phyloP scores from a whole-genome alignment of 2,797 vertebrate species.

The Galaxias olidus region DNA sequence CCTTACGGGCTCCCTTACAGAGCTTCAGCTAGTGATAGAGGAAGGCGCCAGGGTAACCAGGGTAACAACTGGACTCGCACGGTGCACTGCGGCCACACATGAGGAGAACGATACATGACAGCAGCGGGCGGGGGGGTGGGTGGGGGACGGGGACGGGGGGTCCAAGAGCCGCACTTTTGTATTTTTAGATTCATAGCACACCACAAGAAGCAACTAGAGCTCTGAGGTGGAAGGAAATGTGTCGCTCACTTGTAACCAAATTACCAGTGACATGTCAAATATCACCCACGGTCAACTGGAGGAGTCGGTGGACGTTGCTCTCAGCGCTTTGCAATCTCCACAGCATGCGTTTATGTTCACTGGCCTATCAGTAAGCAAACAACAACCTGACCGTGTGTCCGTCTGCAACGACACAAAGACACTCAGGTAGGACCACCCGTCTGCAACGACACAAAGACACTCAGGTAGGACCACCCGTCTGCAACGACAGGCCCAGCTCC shows the following conservation, averaged over 20 bases:
- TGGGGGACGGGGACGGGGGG: background rate
- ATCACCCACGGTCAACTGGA: constrained; percentile 8
- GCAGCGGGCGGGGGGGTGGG: constrained; percentile 4
- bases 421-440: too few relatives aligned
- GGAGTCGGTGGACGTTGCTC: constrained; percentile 5
- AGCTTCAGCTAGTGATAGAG: background rate
- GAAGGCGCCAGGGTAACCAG: background rate
- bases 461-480: too few relatives aligned
- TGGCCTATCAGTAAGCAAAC: too few relatives aligned
- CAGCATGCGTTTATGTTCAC: too few relatives aligned
- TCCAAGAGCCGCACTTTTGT: too few relatives aligned
- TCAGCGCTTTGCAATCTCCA: constrained; percentile 4
- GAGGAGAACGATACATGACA: background rate
- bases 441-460: too few relatives aligned
- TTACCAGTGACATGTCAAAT: constrained; percentile 22
- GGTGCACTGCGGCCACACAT: background rate
- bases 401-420: too few relatives aligned
- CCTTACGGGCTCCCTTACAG: too few relatives aligned
- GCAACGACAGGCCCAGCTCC: too few relatives aligned
- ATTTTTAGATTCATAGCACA: too few relatives aligned
- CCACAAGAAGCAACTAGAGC: background rate
- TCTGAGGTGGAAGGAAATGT: constrained; percentile 13
- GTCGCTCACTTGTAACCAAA: constrained; percentile 19
- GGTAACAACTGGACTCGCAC: background rate
- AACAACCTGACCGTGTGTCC: too few relatives aligned